Conservation (phyloP, 2,797 vertebrate genomes). For the Mormyrops boulengeri region DNA sequence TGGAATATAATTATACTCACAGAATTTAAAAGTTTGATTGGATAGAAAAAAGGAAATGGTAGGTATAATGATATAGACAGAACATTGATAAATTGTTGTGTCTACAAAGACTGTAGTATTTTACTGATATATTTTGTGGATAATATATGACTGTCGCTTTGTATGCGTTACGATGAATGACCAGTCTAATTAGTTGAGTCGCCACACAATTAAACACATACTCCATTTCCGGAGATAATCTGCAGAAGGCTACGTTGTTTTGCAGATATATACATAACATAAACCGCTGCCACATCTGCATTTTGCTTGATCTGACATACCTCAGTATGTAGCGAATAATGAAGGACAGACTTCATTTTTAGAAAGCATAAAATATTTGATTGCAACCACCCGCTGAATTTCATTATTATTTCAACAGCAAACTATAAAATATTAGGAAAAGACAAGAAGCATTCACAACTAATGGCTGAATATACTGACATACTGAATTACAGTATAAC, state of each 20-base stretch:
- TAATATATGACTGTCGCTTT: not conserved
- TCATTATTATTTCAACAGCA: not conserved
- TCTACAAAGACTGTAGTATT: constrained; percentile 2
- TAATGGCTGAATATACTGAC: constrained; percentile 5
- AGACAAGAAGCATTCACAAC: not conserved
- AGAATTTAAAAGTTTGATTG: not conserved
- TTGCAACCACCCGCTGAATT: not conserved
- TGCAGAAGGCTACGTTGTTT: not conserved
- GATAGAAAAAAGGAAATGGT: not conserved
- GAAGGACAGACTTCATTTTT: not conserved
- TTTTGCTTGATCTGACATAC: not conserved
- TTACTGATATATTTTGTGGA: not conserved
- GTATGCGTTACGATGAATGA: not conserved
- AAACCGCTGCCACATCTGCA: not conserved
- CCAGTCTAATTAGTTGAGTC: not conserved
- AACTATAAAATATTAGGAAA: not conserved
- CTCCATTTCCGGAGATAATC: not conserved
- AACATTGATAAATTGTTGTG: not conserved
- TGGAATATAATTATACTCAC: not conserved
- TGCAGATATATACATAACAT: not conserved
- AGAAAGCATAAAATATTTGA: not conserved
- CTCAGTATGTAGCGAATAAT: not conserved
- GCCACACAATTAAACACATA: not conserved
- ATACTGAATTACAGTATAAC: constrained; percentile 1
- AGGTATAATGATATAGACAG: not conserved